Base-by-base conservation (phyloP, 2,113 vertebrate genomes). In the Platysternon megacephalum region DNA sequence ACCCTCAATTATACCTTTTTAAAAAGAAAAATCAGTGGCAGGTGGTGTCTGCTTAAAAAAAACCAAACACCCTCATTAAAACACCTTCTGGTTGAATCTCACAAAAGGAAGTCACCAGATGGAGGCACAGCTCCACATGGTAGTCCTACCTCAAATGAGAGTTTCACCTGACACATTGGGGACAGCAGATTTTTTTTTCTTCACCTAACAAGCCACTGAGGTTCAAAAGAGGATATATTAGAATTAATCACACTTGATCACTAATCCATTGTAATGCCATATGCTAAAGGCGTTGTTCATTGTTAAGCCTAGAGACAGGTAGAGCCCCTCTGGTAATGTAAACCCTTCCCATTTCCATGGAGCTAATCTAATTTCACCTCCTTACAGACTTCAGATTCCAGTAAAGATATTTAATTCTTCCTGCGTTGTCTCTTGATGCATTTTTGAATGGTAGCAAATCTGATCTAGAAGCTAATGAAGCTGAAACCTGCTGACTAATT, bases 21-120 rank as follows among this genome's bases (percentile, higher is more conserved):
- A 97, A 93, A 97, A 95, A 93, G 91, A 94, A 97, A 98, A 98
- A 98, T 98, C 98, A 98, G 98, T 98, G 95, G 97, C 98, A 98
- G 98, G 98, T 98, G 98, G 98, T 85, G 94, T 89, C 92, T 97
- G 96, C 97, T 98, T 96, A 98, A 98, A 98, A 98, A 98, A 93
- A 28, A 26, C 11, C 2, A 58, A 58, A 6, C 56, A 72, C 65
- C 96, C 97, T 98, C 98, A 98, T 99, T 98, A 98, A 98, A 98
- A 98, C 98, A 98, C 97, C 98, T 98, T 98, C 98, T 99, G 98
- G 98, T 98, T 97, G 98, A 97, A 93, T 98, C 98, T 97, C 97
- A 98, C 97, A 97, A 98, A 98, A 98, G 97, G 90, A 97, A 98
- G 95, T 96, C 97, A 98, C 97, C 98, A 99, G 98, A 98, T 98